Evolutionary conservation across 2,888 invertebrate genomes (phyloP), one percentile per base, ranked within the genome.

Genomic region (Escarpia spicata): DNA sequence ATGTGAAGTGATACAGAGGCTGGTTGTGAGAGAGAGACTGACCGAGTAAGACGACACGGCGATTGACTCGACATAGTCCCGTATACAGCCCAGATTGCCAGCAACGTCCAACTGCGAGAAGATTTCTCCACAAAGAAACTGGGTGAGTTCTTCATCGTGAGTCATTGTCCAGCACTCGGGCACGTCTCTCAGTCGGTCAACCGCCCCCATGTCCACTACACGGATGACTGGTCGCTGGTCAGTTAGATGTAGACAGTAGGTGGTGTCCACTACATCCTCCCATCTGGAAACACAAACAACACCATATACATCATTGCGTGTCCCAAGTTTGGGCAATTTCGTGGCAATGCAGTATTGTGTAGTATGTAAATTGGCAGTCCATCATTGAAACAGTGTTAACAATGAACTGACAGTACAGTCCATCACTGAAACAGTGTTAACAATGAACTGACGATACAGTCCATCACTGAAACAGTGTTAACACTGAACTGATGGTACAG

Each of bases 1-100:
- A 19, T 9, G 90, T 91, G 26, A 43, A 91, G 91, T 15, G 43
- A 44, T 43, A 43, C 8, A 43, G 37, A 43, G n/a, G 43, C 43
- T 91, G n/a, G n/a, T 9, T 43, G 37, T 43, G n/a, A 12, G n/a
- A 19, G 37, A n/a, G 26, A 89, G 44, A 93, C 95, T 95, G 93
- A 96, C 96, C 91, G 95, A 95, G 92, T 93, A 95, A 10, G 96
- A 95, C 1, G 96, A 96, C n/a, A 96, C 96, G 93, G 95, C 95
- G 45, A 96, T 95, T 90, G 95, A 94, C 92, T 96, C 96, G 91
- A 96, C 96, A 94, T 95, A 96, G 92, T 95, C 95, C 92, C 95
- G 95, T 43, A 96, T 95, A 92, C 94, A 95, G 45, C 96, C 96
- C 31, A 96, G 94, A 52, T 95, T 95, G 75, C 75, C 75, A 75